These are phyloP conservation scores for Sinocyclocheilus grahami DNA, from an alignment of 2,113 vertebrate genomes.

Conservation along the genomic window DNA sequence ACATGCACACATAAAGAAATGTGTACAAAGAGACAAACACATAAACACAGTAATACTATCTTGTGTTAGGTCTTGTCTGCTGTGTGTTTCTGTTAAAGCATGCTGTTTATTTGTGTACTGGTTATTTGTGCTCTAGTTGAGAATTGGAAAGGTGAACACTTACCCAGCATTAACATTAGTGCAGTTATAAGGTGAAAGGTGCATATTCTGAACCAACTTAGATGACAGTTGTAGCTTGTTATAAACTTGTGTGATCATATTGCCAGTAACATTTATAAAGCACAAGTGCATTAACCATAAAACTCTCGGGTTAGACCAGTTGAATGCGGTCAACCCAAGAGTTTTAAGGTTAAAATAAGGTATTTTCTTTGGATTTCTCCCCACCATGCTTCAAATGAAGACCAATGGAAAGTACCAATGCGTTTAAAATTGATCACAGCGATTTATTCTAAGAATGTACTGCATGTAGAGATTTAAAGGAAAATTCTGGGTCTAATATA, in stretches of 20 bases:
- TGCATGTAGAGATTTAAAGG: background rate
- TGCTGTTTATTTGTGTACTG: constrained; percentile 56
- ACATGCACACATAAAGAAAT: constrained; percentile 68
- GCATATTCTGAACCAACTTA: constrained; percentile 99
- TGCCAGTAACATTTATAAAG: constrained; percentile 92
- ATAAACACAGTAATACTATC: constrained; percentile 20
- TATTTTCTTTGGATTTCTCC: constrained; percentile 66
- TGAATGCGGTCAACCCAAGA: constrained; percentile 57
- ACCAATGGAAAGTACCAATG: constrained; percentile 12
- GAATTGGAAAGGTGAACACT: constrained; percentile 73
- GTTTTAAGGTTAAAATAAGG: constrained; percentile 73
- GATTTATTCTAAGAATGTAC: background rate
- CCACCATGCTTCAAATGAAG: constrained; percentile 86
- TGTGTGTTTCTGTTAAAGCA: constrained; percentile 49
- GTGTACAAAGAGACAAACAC: constrained; percentile 55
- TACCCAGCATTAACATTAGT: constrained; percentile 87
- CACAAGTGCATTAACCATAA: constrained; percentile 72
- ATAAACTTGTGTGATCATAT: constrained; percentile 87
- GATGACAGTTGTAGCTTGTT: constrained; percentile 98
- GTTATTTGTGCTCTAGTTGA: constrained; percentile 58
- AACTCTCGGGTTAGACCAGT: constrained; percentile 63
- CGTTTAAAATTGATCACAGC: background rate
- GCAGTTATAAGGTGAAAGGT: constrained; percentile 89
- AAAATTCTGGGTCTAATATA: background rate
- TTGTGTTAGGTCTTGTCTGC: constrained; percentile 7